Base-by-base conservation (phyloP, 2,888 invertebrate species). In the Hypercompe scribonia region DNA sequence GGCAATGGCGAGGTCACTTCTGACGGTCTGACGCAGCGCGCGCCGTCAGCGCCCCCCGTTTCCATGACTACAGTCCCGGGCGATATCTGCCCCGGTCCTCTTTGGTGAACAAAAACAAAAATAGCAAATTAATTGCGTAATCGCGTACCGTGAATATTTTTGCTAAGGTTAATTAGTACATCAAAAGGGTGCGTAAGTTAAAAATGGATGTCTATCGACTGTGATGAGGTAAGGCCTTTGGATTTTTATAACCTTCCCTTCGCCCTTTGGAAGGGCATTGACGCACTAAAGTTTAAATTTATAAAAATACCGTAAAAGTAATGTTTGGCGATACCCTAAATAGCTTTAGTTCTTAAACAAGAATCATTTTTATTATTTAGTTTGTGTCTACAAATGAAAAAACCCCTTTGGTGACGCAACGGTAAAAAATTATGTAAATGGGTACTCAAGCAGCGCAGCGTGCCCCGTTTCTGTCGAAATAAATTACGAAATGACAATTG, bases 81-180 rank as follows among this genome's bases (percentile, higher is more conserved):
- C 94, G 91, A 92, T 92, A 91, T 92, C 92, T 89, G 88, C 91
- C 91, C 90, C 88, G 75, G 88, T 90, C 91, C 91, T 92, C 90
- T 89, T 86, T 88, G 82, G 86, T 87, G 89, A 87, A 91, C 89
- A 91, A 94, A 94, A 95, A 95, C 93, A 94, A 94, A 95, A 95
- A 94, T 94, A 94, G 93, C 93, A 89, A 93, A 94, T 94, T 94
- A 94, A 94, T 94, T 93, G 91, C 94, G 93, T 92, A 94, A 94
- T 92, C 91, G 91, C 91, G 92, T 91, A 86, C 89, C 86, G 89
- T 91, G 88, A 91, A 90, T 79, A 89, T 90, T 90, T 92, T 90
- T 87, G 86, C 86, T 79, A 87, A 86, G 87, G 87, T 86, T 89
- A 88, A 91, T 90, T 90, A 89, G 88, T 87, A 90, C 89, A 87